Conservation (phyloP, 1,140 invertebrate genomes). For the Drosophila burlai region DNA sequence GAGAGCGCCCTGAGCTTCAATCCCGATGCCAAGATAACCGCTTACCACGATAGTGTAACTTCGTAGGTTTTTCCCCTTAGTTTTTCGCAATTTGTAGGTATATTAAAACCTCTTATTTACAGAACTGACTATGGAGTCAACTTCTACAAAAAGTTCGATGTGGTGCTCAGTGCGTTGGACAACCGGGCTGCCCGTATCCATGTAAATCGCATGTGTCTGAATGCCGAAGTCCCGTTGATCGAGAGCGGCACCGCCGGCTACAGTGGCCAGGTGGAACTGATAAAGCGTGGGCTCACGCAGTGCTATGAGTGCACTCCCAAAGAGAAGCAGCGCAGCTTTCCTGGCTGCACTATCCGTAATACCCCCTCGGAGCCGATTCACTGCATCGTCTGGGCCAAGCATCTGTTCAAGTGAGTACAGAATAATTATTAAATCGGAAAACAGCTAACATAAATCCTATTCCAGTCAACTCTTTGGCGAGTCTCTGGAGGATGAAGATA, state of each 20-base stretch:
- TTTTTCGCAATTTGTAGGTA: not conserved
- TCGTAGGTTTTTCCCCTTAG: constrained; percentile 87
- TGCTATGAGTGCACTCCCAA: constrained; percentile 99
- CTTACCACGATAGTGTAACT: constrained; percentile 97
- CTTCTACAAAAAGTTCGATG: constrained; percentile 96
- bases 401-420: constrained; percentile 96
- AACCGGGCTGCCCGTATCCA: constrained; percentile 98
- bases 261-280: constrained; percentile 94
- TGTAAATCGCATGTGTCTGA: constrained; percentile 99
- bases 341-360: constrained; percentile 99
- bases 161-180: constrained; percentile 99
- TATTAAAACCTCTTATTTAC: constrained; percentile 76
- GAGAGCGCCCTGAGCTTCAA: constrained; percentile 96
- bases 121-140: constrained; percentile 95
- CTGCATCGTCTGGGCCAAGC: constrained; percentile 99
- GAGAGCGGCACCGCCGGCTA: constrained; percentile 99
- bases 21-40: constrained; percentile 94
- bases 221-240: constrained; percentile 96
- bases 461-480: constrained; percentile 98
- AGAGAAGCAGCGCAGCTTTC: constrained; percentile 95
- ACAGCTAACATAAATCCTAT: constrained; percentile 4
- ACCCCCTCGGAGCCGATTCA: constrained; percentile 99
- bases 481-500: constrained; percentile 97
- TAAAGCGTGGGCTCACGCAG: constrained; percentile 95
- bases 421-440: not conserved